Evolutionary conservation across 2,113 vertebrate species (phyloP), one percentile per base, ranked within the genome.

Genomic region (Sinocyclocheilus anshuiensis): DNA sequence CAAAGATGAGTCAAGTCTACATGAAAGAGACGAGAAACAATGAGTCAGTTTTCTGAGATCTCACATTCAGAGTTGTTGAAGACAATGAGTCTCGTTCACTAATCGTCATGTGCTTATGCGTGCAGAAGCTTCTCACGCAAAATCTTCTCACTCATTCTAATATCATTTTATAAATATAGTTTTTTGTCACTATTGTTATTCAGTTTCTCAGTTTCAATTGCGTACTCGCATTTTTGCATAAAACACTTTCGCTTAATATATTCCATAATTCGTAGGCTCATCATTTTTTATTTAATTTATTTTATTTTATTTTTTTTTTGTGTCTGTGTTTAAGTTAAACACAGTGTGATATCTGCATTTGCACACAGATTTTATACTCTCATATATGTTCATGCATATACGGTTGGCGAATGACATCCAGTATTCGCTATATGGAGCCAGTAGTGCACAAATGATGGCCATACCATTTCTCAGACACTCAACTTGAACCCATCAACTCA

Each of bases 61-160:
- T 59, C 53, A 59, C 29, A 78, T 79, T 79, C 36, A 22, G 4
- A 79, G 53, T n/a, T 22, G n/a, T n/a, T 24, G 72, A 69, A 15
- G 39, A 48, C 72, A 26, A 15, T 8, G 22, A 75, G 22, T 15
- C 72, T 75, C 2, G 9, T 16, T 50, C 39, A 76, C 42, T 75
- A 24, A 75, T 15, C 1, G 11, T 7, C 72, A 16, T 22, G 8
- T 22, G 69, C 33, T 72, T 1, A 11, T 72, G 33, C 22, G 69
- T 72, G 33, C 69, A 72, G 69, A 72, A 72, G 29, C 33, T 72
- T 74, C 71, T 74, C 71, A 74, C 36, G 69, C 69, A 42, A 59
- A 59, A 59, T 59, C 6, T 10, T 33, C 15, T 18, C 6, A 1
- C 29, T 36, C 67, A 20, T 36, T 18, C 16, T 36, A 36, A 69